Evolutionary conservation across 2,888 invertebrate genomes (phyloP).

Genomic region (Ceraclea dissimilis): DNA sequence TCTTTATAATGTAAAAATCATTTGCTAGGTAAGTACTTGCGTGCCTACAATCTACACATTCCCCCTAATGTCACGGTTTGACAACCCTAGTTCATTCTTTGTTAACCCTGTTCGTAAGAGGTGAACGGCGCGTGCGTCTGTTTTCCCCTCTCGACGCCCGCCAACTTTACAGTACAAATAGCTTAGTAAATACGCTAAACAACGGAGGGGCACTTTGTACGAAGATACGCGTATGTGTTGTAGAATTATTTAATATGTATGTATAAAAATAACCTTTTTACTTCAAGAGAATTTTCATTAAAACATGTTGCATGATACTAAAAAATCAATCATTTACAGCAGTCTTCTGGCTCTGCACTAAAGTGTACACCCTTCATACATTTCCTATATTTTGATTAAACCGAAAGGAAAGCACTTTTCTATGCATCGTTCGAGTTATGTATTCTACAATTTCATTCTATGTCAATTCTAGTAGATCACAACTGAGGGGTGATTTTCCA

Average conservation of each 20-base stretch:
- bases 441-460: no score
- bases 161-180: background rate
- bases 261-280: background rate
- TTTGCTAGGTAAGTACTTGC: no score
- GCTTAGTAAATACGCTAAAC: background rate
- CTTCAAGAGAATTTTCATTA: background rate
- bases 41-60: background rate
- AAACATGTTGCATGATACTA: background rate
- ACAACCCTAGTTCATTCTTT: constrained; percentile 21
- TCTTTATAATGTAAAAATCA: no score
- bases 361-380: background rate
- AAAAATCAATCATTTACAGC: background rate
- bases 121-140: constrained; percentile 13
- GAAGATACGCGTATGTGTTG: background rate
- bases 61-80: constrained; percentile 1
- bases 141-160: constrained; percentile 14
- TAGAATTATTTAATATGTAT: no score
- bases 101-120: constrained; percentile 20
- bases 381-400: no score
- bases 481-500: constrained; percentile 14
- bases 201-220: background rate
- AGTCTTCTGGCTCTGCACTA: background rate
- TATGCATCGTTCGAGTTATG: no score
- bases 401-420: no score
- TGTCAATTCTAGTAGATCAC: background rate